Evolutionary conservation across 1,140 invertebrate species (phyloP), one percentile per base, ranked within the genome.

Genomic region (Magallana angulata): DNA sequence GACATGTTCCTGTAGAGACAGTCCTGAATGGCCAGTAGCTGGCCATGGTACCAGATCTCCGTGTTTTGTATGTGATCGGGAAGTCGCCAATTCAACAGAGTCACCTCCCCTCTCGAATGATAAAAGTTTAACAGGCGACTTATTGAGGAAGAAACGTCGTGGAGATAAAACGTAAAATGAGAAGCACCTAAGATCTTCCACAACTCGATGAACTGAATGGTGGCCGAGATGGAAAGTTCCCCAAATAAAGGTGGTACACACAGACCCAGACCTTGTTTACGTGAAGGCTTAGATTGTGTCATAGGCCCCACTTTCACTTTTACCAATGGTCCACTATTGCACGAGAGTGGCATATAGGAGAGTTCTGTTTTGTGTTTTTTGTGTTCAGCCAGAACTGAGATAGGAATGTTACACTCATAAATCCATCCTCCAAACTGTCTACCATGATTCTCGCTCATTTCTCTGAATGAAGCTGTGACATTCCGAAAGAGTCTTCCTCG

Each of bases 211-310:
- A 94, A 95, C 71, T 94, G 92, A 58, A 95, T 89, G 4, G 95
- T 58, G 36, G 88, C 89, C 16, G 90, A 90, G 58, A 93, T 71
- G 18, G 85, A 88, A n/a, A 93, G 91, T 59, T 93, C 76, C 16
- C 94, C 94, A 90, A 93, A 94, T 57, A 95, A 84, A 9, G 94
- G 94, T n/a, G 94, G 93, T 48, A 94, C 89, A 89, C 94, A 95
- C 6, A 94, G 87, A 4, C 97, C 98, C 57, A 99, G 96, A 7
- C 85, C 81, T 2, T 60, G 12, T 84, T 84, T 60, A 16, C 56
- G 24, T 76, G 30, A 16, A 62, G 24, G 24, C 82, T 85, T 80
- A n/a, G 59, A 56, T 71, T 57, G 12, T 60, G 82, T 84, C 11
- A 3, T 12, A 60, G 82, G 30, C 3, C 56, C 30, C 24, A 84